Conservation (phyloP, 2,113 vertebrate genomes). For the Pelvicachromis taeniatus region DNA sequence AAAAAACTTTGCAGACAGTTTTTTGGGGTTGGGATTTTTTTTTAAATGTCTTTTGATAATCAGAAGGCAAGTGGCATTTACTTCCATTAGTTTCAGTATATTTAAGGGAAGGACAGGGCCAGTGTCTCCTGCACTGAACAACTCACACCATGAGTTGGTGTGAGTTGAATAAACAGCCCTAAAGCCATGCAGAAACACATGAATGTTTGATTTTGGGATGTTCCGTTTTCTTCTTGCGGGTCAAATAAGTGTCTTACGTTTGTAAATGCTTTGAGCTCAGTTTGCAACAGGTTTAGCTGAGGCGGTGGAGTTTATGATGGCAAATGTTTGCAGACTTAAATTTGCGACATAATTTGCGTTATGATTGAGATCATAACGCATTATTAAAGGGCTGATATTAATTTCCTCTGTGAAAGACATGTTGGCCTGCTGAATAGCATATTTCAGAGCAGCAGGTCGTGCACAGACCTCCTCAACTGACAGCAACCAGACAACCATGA, state of each 20-base stretch:
- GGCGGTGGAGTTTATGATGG: background rate
- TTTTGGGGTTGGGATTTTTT: background rate
- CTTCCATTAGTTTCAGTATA: background rate
- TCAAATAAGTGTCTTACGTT: background rate
- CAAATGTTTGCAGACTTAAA: background rate
- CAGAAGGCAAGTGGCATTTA: background rate
- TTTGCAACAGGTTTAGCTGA: background rate
- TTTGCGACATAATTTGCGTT: background rate
- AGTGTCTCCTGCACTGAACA: background rate
- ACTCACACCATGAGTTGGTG: too few species aligned
- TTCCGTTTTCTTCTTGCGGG: background rate
- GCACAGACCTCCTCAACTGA: background rate
- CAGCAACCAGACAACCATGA: constrained; percentile 11
- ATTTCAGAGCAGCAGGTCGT: background rate
- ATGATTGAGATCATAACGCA: too few species aligned
- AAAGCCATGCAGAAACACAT: background rate
- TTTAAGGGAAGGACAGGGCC: background rate
- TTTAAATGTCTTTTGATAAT: background rate
- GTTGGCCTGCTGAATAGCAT: background rate
- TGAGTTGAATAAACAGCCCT: background rate
- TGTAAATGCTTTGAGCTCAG: too few species aligned
- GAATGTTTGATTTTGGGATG: background rate
- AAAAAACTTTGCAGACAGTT: rapidly evolving
- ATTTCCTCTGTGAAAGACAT: background rate
- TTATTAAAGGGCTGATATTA: background rate